Percentiles rank a stretch among this genome's conserved stretches.
These are phyloP conservation scores for Trinectes maculatus DNA, from an alignment of 2,113 vertebrate species.

Conservation along the genomic window DNA sequence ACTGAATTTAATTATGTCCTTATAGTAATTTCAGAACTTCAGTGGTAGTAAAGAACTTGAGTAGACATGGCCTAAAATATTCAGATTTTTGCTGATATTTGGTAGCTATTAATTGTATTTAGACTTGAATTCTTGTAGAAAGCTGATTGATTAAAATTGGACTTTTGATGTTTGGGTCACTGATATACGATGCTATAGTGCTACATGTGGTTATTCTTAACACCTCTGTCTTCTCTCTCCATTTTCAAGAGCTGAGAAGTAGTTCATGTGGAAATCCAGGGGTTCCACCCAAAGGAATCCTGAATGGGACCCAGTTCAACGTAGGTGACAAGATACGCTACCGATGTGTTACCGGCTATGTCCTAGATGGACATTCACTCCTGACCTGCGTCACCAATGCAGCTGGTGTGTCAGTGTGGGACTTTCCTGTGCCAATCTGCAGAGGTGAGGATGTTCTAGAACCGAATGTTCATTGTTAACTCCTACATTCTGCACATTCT, in stretches of 20 bases:
- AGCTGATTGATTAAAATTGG: too few relatives aligned
- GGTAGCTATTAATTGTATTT: not conserved
- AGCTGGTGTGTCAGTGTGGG: conserved; percentile 92
- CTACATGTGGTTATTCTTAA: not conserved
- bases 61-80: not conserved
- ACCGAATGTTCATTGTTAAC: not conserved
- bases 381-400: conserved; percentile 92
- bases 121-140: too few relatives aligned
- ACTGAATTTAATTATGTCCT: conserved; percentile 12
- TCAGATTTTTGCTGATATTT: conserved; percentile 10
- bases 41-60: conserved; percentile 9
- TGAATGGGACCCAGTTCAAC: conserved; percentile 94
- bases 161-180: too few relatives aligned
- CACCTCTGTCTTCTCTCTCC: conserved; percentile 16
- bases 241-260: conserved; percentile 88
- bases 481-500: conserved; percentile 11
- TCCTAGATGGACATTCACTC: conserved; percentile 91
- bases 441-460: conserved; percentile 84
- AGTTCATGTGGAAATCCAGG: conserved; percentile 96
- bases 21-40: conserved; percentile 12
- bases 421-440: conserved; percentile 96
- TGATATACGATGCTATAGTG: not conserved
- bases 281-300: conserved; percentile 91
- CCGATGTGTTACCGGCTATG: conserved; percentile 89
- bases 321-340: conserved; percentile 94